Percentiles rank a stretch among this genome's conserved stretches.
Evolutionary conservation across 1,140 invertebrate genomes (phyloP).

Genomic region (Drosophila tsacasi): DNA sequence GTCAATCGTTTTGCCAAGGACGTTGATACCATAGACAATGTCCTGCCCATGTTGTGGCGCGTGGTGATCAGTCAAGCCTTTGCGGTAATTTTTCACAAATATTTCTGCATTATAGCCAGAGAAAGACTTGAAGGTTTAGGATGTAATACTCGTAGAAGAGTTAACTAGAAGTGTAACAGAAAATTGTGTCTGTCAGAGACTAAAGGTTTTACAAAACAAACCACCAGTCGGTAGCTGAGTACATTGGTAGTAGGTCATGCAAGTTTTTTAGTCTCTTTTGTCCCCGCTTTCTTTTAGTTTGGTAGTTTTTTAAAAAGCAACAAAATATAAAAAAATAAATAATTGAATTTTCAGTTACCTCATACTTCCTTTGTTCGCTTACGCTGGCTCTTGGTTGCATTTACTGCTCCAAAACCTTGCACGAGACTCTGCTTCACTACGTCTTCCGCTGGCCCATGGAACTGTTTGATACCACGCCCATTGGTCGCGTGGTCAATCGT

Average conservation of each 20-base stretch:
- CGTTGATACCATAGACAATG: constrained; percentile 89
- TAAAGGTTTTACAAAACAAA: constrained; percentile 6
- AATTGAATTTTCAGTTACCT: constrained; percentile 75
- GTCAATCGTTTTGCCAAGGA: constrained; percentile 92
- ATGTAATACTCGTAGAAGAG: not conserved
- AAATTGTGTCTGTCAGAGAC: not conserved
- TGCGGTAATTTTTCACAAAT: constrained; percentile 43
- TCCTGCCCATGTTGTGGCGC: constrained; percentile 84
- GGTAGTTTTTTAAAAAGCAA: not conserved
- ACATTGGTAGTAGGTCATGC: constrained; percentile 12
- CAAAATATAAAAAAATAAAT: not conserved
- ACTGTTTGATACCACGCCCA: constrained; percentile 92
- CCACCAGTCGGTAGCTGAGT: not conserved
- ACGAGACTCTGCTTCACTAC: constrained; percentile 87
- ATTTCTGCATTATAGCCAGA: not conserved
- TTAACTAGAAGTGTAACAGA: not conserved
- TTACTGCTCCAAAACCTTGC: constrained; percentile 86
- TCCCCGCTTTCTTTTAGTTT: constrained; percentile 9
- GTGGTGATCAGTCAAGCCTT: constrained; percentile 78
- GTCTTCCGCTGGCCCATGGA: constrained; percentile 89
- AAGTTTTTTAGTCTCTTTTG: constrained; percentile 14
- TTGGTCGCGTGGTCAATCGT: constrained; percentile 91
- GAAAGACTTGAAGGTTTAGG: not conserved
- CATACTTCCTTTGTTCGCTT: constrained; percentile 73
- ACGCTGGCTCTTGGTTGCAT: constrained; percentile 84